Evolutionary conservation across 1,140 invertebrate genomes (phyloP), one percentile per base, ranked within the genome.

Genomic region (Drosophila biarmipes): DNA sequence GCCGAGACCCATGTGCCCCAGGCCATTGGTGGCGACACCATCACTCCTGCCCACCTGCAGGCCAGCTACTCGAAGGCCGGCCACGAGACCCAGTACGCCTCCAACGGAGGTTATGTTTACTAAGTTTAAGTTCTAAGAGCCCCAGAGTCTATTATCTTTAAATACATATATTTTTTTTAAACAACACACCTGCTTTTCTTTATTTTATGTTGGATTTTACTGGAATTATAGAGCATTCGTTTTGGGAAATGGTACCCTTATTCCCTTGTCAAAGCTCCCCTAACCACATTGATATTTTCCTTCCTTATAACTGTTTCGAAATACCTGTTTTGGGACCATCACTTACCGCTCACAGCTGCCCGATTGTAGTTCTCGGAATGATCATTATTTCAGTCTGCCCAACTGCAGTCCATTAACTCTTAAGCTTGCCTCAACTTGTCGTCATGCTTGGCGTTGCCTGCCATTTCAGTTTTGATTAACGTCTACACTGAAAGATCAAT

Each of bases 71-170:
- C 21, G 10, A 40, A 35, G 48, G 21, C 17, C 8, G 52, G 42
- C 17, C 37, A 52, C 15, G 81, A 51, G 21, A 89, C 84, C 6
- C 80, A 90, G 38, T 89, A 89, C 51, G 84, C 46, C 5, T 49
- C 84, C n/a, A 89, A 89, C 35, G 84, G 84, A 38, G 84, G 84
- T 19, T 89, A 89, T 56, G 77, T 89, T 14, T 87, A 87, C 62
- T 87, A 89, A 67, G 17, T 12, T n/a, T 34, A 56, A 6, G 14
- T 7, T 27, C 3, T 48, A 46, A 27, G 34, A n/a, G 29, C 29
- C 38, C 7, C 2, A 68, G 15, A 54, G 38, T 46, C 66, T 66
- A 53, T 21, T 68, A 46, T 46, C 45, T 42, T 14, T 35, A 42
- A 27, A 52, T n/a, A 35, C 4, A 15, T 17, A 52, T 6, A 15